These are phyloP conservation scores for Coccyzus lansbergi DNA, from an alignment of 2,797 vertebrate genomes.

Conservation along the genomic window DNA sequence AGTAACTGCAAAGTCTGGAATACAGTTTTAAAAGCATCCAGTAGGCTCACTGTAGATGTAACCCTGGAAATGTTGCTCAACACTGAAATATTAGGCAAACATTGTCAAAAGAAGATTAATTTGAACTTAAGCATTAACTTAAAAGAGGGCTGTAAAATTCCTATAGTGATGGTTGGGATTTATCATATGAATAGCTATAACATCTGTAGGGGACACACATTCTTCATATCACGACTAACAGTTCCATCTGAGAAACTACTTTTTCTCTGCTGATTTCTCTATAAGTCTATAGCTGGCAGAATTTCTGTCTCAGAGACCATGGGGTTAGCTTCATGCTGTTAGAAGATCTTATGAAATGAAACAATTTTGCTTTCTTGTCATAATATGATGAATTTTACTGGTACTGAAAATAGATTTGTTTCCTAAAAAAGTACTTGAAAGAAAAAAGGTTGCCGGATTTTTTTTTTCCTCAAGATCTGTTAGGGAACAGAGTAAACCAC, in stretches of 20 bases:
- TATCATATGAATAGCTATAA: conserved; percentile 75
- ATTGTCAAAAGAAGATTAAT: conserved; percentile 74
- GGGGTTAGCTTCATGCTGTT: conserved; percentile 52
- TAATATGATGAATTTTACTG: conserved; percentile 59
- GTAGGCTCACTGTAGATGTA: conserved; percentile 52
- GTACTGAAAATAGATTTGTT: conserved; percentile 24
- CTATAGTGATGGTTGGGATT: conserved; percentile 62
- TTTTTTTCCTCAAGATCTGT: not conserved
- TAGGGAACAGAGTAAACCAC: conserved; percentile 13
- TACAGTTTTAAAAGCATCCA: conserved; percentile 55
- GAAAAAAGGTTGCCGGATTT: not conserved
- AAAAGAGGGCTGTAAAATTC: conserved; percentile 63
- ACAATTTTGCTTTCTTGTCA: conserved; percentile 69
- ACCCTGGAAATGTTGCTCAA: conserved; percentile 63
- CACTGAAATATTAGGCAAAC: conserved; percentile 74
- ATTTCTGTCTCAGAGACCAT: conserved; percentile 61
- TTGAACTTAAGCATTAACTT: conserved; percentile 68
- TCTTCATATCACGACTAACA: conserved; percentile 62
- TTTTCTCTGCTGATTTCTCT: conserved; percentile 61
- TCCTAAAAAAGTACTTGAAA: conserved; percentile 27
- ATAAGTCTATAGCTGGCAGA: conserved; percentile 38
- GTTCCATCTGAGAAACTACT: conserved; percentile 58
- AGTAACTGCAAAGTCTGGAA: conserved; percentile 50
- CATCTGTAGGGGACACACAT: conserved; percentile 69
- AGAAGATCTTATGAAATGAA: conserved; percentile 52